Evolutionary conservation across 2,113 vertebrate species (phyloP).

Genomic region (Sminthopsis crassicaudata): DNA sequence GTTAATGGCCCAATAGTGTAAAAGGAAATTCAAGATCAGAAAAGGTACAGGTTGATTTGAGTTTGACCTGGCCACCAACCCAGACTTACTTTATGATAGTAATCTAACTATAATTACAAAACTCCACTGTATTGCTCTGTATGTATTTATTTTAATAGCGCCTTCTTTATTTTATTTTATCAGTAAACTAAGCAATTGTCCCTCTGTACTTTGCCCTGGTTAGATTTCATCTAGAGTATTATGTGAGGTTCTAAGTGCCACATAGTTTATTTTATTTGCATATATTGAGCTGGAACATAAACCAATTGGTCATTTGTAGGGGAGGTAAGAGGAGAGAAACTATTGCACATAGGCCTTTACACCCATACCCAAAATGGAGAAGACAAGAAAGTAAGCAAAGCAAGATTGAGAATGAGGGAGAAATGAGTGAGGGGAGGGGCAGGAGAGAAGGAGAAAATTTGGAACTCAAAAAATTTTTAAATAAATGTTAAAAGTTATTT

Average conservation of each 20-base stretch:
- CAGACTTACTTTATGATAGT: neutral
- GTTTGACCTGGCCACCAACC: neutral
- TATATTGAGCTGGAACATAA: neutral
- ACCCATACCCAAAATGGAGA: slow-evolving; percentile 60
- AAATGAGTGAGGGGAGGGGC: neutral
- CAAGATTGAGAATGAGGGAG: slow-evolving; percentile 64
- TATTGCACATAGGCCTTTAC: slow-evolving; percentile 69
- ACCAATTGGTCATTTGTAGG: neutral
- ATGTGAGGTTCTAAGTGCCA: neutral
- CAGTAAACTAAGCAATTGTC: neutral
- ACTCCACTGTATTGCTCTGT: neutral
- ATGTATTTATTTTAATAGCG: neutral
- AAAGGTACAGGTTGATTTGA: neutral
- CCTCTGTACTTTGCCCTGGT: neutral
- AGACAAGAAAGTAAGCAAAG: slow-evolving; percentile 47
- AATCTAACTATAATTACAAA: slow-evolving; percentile 26
- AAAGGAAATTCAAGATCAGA: neutral
- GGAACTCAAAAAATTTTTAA: neutral
- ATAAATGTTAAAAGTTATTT: neutral
- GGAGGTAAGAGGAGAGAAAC: slow-evolving; percentile 46
- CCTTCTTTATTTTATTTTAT: neutral
- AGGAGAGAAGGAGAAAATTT: neutral
- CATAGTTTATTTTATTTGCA: slow-evolving; percentile 10
- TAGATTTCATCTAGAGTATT: neutral
- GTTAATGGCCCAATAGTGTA: neutral